Evolutionary conservation across 2,888 invertebrate species (phyloP).

Genomic region (Lepidocyrtinus sp.): DNA sequence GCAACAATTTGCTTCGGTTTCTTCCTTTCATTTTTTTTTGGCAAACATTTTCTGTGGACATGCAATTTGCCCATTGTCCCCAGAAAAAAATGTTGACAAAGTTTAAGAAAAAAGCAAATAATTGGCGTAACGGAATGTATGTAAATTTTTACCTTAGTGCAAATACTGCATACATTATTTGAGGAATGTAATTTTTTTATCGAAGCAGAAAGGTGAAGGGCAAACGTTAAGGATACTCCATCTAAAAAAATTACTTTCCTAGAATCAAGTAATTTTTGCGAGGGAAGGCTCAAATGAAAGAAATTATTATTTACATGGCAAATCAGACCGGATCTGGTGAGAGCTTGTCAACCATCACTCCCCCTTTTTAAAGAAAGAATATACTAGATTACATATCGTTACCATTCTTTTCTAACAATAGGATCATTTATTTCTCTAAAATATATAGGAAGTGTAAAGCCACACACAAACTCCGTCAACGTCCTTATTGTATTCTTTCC

Average conservation of each 20-base stretch:
- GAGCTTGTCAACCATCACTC: conserved; percentile 2
- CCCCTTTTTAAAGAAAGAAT: neutral
- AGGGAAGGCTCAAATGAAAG: neutral
- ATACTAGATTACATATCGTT: neutral
- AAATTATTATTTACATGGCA: conserved; percentile 8
- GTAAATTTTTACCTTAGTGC: too few species aligned
- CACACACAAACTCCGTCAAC: neutral
- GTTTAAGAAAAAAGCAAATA: too few species aligned
- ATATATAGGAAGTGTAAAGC: conserved; percentile 10
- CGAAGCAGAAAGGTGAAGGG: neutral
- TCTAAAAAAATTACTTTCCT: too few species aligned
- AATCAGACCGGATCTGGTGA: conserved; percentile 5
- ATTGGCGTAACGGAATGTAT: too few species aligned
- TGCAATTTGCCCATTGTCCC: too few species aligned
- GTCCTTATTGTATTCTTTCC: too few species aligned
- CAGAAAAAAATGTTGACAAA: too few species aligned
- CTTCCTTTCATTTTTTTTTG: too few species aligned
- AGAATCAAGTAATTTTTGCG: neutral
- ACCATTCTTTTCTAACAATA: neutral
- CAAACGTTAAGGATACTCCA: neutral
- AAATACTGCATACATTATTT: too few species aligned
- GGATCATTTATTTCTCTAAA: neutral
- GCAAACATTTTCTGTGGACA: too few species aligned
- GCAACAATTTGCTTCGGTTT: too few species aligned
- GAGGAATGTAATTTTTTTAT: too few species aligned